phyloP scores from a whole-genome alignment of 2,888 invertebrate genomes.

The Drosophila ochracea region DNA sequence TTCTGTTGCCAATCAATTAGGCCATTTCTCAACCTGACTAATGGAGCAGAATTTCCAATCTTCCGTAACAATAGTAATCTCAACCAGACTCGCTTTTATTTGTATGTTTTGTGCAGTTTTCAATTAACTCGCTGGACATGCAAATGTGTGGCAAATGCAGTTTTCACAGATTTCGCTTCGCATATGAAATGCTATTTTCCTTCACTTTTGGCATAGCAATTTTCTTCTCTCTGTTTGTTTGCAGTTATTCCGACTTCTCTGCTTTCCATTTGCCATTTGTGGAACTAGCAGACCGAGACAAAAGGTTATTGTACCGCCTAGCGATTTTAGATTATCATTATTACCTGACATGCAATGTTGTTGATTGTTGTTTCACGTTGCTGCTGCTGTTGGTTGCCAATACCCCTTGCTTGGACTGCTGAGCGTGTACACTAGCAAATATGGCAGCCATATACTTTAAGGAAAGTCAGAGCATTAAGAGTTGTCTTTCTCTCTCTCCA shows the following conservation, averaged over 20 bases:
- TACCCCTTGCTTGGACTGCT: slow-evolving; percentile 10
- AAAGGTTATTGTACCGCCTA: slow-evolving; percentile 75
- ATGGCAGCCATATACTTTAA: not conserved
- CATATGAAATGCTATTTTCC: slow-evolving; percentile 36
- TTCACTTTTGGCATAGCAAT: not conserved
- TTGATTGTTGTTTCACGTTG: slow-evolving; percentile 44
- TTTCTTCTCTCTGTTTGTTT: not conserved
- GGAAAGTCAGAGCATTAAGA: not conserved
- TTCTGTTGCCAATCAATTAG: slow-evolving; percentile 54
- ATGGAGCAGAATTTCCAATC: slow-evolving; percentile 40
- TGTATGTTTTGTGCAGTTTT: slow-evolving; percentile 30
- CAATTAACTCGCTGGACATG: slow-evolving; percentile 40
- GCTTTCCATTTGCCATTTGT: slow-evolving; percentile 10
- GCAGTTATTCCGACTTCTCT: slow-evolving; percentile 17
- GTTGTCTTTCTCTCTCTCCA: not conserved
- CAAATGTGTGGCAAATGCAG: slow-evolving; percentile 45
- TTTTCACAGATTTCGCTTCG: slow-evolving; percentile 28
- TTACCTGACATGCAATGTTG: slow-evolving; percentile 57
- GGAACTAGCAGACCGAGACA: slow-evolving; percentile 32
- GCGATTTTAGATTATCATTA: slow-evolving; percentile 74
- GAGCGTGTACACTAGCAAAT: not conserved
- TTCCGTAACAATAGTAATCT: slow-evolving; percentile 8
- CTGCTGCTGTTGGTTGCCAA: slow-evolving; percentile 13
- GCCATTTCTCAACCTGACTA: slow-evolving; percentile 41
- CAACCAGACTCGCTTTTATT: slow-evolving; percentile 4